Evolutionary conservation across 2,888 invertebrate species (phyloP), one percentile per base, ranked within the genome.

Genomic region (Synanthedon vespiformis): DNA sequence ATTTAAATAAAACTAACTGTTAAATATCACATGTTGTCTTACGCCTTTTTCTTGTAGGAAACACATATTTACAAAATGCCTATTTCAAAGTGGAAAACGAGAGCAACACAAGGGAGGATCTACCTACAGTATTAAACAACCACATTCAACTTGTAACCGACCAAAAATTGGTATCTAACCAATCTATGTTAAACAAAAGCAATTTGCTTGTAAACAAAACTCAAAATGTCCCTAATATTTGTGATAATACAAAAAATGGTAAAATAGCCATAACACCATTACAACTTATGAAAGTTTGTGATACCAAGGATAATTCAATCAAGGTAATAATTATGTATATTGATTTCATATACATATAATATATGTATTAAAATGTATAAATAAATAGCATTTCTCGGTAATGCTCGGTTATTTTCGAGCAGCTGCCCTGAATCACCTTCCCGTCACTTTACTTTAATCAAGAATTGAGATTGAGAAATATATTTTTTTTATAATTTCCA

Each of bases 31-130:
- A 34, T 34, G 34, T 34, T 34, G 34, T 34, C 10, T 5, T 8
- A 34, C 34, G 10, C 8, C 14, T 22, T 48, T 48, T 48, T 47
- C 51, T 77, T 77, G 22, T 55, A 84, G 83, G 57, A 13, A 75
- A 71, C 57, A 64, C 64, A 53, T 65, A 68, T 54, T 59, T 68
- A 13, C 71, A 72, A 59, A 79, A 79, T 64, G 66, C 79, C 3
- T 79, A 74, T 57, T 85, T 77, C 53, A 84, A 83, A 67, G 79
- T 87, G n/a, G 74, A 80, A 1, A 87, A 87, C 67, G 86, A 87
- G 61, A 75, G 81, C 53, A 62, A 62, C 54, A 27, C 53, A 50
- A 65, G 61, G 13, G 66, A 68, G 40, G 75, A 74, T 14, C 72
- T 61, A 18, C 67, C 70, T 53, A 64, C 58, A 48, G 51, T 62